Conservation (phyloP, 2,113 vertebrate species). For the Eulemur macaco region DNA sequence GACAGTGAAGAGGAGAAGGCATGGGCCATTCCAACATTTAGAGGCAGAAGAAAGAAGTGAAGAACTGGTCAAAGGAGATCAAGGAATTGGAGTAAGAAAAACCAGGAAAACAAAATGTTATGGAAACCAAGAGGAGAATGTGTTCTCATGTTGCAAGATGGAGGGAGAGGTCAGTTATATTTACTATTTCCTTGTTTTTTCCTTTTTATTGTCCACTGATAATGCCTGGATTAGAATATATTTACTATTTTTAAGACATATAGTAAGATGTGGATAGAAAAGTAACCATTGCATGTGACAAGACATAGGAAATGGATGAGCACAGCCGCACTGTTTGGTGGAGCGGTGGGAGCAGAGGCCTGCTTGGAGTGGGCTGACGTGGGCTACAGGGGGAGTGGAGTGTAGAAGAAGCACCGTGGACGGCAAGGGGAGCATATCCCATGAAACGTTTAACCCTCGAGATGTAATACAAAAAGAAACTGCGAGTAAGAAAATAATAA, state of each 20-base stretch:
- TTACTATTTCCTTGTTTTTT: not conserved
- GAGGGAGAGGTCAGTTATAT: not conserved
- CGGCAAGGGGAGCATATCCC: too few species aligned
- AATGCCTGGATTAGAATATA: not conserved
- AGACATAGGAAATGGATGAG: not conserved
- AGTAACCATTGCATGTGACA: not conserved
- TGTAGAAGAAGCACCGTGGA: too few species aligned
- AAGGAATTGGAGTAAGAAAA: not conserved
- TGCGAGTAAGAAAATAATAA: not conserved
- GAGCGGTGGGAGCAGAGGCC: not conserved
- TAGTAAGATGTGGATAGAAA: not conserved
- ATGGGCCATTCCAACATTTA: not conserved
- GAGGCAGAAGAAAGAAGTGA: not conserved
- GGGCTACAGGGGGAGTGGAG: not conserved
- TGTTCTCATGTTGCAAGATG: not conserved
- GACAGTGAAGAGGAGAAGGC: not conserved
- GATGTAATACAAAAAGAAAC: not conserved
- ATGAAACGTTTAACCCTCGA: not conserved
- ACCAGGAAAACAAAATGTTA: not conserved
- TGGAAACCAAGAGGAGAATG: not conserved
- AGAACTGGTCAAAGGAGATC: not conserved
- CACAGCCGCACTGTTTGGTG: not conserved
- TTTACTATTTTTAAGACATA: not conserved
- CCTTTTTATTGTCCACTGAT: too few species aligned
- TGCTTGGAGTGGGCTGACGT: not conserved